Percentiles rank a stretch among this genome's conserved stretches.
Conservation (phyloP, 2,113 vertebrate genomes). For the Heterotis niloticus region DNA sequence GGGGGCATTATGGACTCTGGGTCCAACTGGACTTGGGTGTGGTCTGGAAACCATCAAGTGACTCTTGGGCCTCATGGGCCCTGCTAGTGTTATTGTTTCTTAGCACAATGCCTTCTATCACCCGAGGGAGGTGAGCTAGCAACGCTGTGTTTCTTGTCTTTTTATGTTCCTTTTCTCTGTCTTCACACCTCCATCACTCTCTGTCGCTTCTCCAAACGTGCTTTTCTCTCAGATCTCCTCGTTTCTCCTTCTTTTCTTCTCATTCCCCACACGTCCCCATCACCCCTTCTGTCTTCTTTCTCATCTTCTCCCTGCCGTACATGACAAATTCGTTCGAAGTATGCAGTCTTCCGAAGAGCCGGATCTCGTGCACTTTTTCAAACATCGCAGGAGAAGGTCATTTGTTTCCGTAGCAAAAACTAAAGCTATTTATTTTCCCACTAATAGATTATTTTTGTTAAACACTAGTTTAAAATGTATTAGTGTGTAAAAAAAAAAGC, state of each 20-base stretch:
- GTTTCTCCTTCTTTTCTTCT: too few species aligned
- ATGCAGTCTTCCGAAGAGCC: slow-evolving; percentile 9
- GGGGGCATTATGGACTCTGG: slow-evolving; percentile 16
- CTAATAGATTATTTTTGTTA: background rate
- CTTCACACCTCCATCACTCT: background rate
- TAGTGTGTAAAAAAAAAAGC: too few species aligned
- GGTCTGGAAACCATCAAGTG: slow-evolving; percentile 26
- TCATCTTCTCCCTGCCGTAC: slow-evolving; percentile 8
- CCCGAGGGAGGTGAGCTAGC: background rate
- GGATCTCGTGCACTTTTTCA: background rate
- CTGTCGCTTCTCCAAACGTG: background rate
- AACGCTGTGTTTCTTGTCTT: background rate
- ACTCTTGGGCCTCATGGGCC: slow-evolving; percentile 9
- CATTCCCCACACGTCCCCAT: too few species aligned
- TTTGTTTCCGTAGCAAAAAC: slow-evolving; percentile 3
- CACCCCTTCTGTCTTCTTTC: background rate
- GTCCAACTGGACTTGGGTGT: slow-evolving; percentile 12
- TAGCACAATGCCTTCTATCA: slow-evolving; percentile 24
- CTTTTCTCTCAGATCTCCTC: too few species aligned
- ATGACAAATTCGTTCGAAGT: background rate
- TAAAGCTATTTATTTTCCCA: background rate
- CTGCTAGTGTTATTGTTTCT: slow-evolving; percentile 21
- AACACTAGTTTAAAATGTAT: too few species aligned
- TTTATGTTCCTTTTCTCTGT: background rate
- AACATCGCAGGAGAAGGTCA: slow-evolving; percentile 9